A percentile compares a stretch with the other conserved stretches of the same genome.
These are phyloP conservation scores for Drosophila affinis DNA, from an alignment of 2,888 invertebrate species.

Conservation along the genomic window DNA sequence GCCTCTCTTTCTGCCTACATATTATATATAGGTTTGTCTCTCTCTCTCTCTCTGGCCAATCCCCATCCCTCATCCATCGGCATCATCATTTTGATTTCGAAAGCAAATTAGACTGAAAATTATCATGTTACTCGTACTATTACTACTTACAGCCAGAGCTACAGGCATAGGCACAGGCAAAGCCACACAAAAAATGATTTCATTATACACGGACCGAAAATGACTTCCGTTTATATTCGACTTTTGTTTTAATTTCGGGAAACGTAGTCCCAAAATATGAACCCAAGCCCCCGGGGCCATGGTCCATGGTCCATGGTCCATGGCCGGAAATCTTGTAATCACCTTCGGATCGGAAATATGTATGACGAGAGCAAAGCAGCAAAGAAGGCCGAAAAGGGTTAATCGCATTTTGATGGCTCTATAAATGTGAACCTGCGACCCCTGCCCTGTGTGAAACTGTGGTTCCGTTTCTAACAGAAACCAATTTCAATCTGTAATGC, in stretches of 20 bases:
- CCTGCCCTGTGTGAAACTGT: background rate
- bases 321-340: slow-evolving; percentile 56
- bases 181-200: slow-evolving; percentile 57
- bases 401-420: slow-evolving; percentile 81
- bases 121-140: slow-evolving; percentile 45
- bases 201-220: slow-evolving; percentile 72
- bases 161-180: slow-evolving; percentile 5
- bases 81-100: slow-evolving; percentile 54
- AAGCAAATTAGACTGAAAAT: slow-evolving; percentile 60
- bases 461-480: slow-evolving; percentile 25
- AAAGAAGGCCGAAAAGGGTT: slow-evolving; percentile 63
- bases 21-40: background rate
- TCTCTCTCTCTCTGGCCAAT: no score
- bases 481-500: no score
- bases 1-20: background rate
- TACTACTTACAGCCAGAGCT: slow-evolving; percentile 9
- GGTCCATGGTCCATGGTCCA: no score
- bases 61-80: background rate
- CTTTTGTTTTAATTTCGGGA: slow-evolving; percentile 74
- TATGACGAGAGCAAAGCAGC: background rate
- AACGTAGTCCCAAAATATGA: slow-evolving; percentile 49
- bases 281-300: no score
- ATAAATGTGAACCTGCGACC: slow-evolving; percentile 53
- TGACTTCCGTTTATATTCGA: slow-evolving; percentile 73
- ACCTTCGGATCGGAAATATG: slow-evolving; percentile 70